Conservation (phyloP, 2,797 vertebrate species). For the Poliocrania exsul region DNA sequence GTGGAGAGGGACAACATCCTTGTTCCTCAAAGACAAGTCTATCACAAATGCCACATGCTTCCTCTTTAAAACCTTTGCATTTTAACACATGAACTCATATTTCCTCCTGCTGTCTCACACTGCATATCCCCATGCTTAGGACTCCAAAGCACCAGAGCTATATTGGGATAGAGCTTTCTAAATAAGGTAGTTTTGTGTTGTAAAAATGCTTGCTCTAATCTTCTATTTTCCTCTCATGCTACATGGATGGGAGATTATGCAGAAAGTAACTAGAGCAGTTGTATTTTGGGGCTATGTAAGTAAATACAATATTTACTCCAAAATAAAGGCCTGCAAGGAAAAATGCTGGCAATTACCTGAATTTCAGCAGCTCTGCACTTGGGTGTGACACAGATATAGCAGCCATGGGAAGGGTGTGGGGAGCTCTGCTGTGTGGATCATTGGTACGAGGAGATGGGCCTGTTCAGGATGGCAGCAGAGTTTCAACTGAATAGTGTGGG, state of each 20-base stretch:
- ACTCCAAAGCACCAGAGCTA: neutral
- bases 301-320: neutral
- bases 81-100: neutral
- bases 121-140: neutral
- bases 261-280: neutral
- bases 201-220: neutral
- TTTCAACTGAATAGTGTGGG: neutral
- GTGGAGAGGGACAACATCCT: neutral
- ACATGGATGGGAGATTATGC: neutral
- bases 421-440: neutral
- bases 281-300: neutral
- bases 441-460: neutral
- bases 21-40: neutral
- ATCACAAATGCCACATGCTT: neutral
- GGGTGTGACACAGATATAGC: neutral
- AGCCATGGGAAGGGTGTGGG: neutral
- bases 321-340: neutral
- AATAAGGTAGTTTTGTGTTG: neutral
- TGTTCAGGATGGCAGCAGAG: neutral
- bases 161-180: neutral
- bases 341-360: neutral
- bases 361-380: neutral
- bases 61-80: slow-evolving; percentile 22
- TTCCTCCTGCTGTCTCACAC: neutral
- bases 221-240: neutral